Evolutionary conservation across 2,797 vertebrate genomes (phyloP), one percentile per base, ranked within the genome.

Genomic region (Tokudaia tokunoshimensis): DNA sequence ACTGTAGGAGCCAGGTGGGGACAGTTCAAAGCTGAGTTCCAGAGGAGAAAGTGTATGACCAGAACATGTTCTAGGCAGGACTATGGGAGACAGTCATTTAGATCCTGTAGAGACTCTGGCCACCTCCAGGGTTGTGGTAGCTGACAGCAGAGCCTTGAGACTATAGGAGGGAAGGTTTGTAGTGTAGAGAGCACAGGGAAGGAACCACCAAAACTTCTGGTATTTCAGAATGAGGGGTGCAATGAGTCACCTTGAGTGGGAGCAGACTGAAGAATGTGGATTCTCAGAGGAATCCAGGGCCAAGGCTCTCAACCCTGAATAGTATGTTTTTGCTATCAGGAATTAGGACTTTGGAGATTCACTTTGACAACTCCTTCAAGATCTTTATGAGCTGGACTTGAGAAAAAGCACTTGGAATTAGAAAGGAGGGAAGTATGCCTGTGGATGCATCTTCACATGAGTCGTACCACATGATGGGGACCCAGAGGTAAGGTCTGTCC

Each of bases 141-240:
- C 31, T 75, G 29, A 4, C 0, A 65, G 34, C 7, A 3, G 37
- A 76, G 50, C 44, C 37, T 12, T 0, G n/a, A 2, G 41, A 26
- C 3, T 24, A 10, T 3, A 24, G 4, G 12, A 26, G 79, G 5
- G 2, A 8, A 20, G 6, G 10, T 61, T 24, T 59, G 52, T 52
- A 3, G 34, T 31, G 1, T 13, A 50, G 9, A 26, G 0, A 6
- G 17, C 1, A 4, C 4, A 7, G 84, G 19, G 2, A 12, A 4
- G 15, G 50, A 14, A 20, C 1, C 57, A 17, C 6, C 10, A 12
- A 83, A 57, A 6, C 34, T 20, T 11, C 13, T 44, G 59, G 19
- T 37, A n/a, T 34, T 83, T 59, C 57, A 19, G 17, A 52, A 55
- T 2, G 5, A 37, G 9, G 24, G 17, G 9, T 6, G 3, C 1